Percentiles rank a stretch among this genome's conserved stretches.
phyloP scores from a whole-genome alignment of 2,113 vertebrate species.

The Pseudorasbora parva region DNA sequence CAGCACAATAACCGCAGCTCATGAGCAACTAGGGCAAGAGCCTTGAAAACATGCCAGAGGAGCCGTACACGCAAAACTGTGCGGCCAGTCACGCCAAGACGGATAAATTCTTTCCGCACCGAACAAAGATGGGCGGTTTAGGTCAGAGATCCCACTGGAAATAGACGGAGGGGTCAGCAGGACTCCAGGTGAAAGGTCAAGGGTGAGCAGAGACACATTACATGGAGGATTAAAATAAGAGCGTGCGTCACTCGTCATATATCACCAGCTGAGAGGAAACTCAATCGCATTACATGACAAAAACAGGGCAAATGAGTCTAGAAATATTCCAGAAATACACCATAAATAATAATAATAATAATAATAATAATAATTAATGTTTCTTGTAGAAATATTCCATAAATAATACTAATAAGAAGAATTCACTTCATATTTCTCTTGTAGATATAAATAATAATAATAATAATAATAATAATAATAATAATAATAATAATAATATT shows the following conservation, averaged over 20 bases:
- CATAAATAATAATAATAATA: too few species aligned
- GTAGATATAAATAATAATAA: too few species aligned
- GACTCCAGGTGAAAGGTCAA: conserved; percentile 31
- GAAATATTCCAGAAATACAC: too few species aligned
- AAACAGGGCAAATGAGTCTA: background rate
- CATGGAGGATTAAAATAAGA: background rate
- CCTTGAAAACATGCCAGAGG: conserved; percentile 60
- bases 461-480: too few species aligned
- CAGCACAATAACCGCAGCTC: conserved; percentile 34
- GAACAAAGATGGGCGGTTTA: conserved; percentile 52
- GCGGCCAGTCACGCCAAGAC: background rate
- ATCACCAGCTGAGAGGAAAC: background rate
- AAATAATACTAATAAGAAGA: too few species aligned
- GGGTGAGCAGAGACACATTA: background rate
- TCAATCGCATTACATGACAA: too few species aligned
- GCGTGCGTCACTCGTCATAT: background rate
- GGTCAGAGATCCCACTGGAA: conserved; percentile 58
- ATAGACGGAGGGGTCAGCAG: conserved; percentile 22
- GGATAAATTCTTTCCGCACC: conserved; percentile 62
- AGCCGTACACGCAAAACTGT: conserved; percentile 44
- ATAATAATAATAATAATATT: too few species aligned
- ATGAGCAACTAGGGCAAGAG: conserved; percentile 66
- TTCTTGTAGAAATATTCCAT: too few species aligned
- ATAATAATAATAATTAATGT: too few species aligned
- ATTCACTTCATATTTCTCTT: too few species aligned